Percentiles rank a stretch among this genome's conserved stretches.
phyloP scores from a whole-genome alignment of 2,888 invertebrate genomes.

The Muscina levida region DNA sequence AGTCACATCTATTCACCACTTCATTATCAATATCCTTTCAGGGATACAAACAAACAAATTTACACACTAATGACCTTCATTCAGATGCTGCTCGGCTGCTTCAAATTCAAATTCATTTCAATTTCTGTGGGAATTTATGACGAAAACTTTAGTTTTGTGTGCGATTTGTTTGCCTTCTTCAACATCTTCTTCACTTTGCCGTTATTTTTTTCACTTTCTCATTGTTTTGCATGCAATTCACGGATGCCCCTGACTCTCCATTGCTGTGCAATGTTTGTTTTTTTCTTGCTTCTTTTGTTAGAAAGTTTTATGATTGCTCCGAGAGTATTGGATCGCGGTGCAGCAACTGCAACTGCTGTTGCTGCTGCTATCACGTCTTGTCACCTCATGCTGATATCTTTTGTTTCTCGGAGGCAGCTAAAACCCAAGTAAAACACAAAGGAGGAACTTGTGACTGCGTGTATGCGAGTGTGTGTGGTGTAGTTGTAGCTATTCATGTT shows the following conservation, averaged over 20 bases:
- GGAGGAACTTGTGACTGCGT: not conserved
- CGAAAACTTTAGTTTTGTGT: conserved; percentile 24
- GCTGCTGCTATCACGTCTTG: conserved; percentile 52
- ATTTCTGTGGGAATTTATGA: conserved; percentile 59
- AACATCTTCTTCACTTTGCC: not conserved
- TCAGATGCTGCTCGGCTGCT: not conserved
- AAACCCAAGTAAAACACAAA: conserved; percentile 18
- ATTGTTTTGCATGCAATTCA: conserved; percentile 12
- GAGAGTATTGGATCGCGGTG: not conserved
- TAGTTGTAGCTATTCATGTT: conserved; percentile 10
- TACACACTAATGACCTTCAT: conserved; percentile 57
- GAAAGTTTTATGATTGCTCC: conserved; percentile 33
- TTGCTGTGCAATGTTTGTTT: not conserved
- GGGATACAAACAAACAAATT: conserved; percentile 1
- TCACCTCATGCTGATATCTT: conserved; percentile 61
- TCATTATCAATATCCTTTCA: conserved; percentile 52
- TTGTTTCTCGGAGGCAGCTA: conserved; percentile 46
- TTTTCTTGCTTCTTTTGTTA: conserved; percentile 10
- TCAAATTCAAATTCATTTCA: conserved; percentile 49
- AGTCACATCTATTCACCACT: conserved; percentile 26
- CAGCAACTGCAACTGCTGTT: not conserved
- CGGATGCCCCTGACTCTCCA: conserved; percentile 6
- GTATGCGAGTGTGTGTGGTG: not conserved
- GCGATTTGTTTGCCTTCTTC: too few relatives aligned
- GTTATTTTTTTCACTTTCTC: conserved; percentile 35